These are phyloP conservation scores for Numenius arquata DNA, from an alignment of 2,113 vertebrate species.

Conservation along the genomic window DNA sequence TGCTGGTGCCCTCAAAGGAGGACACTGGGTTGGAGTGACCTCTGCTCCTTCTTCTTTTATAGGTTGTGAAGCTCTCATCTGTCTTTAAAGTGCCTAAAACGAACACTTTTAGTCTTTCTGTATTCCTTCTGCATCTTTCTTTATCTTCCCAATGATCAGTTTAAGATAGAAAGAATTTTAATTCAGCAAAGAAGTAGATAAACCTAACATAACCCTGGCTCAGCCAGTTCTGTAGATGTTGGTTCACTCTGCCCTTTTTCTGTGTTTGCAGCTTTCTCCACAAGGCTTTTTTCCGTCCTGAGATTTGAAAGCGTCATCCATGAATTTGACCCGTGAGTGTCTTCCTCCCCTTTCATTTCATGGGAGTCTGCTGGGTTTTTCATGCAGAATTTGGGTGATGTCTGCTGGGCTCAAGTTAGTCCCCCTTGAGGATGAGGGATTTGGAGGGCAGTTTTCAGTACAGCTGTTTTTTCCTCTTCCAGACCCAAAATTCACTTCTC, in stretches of 20 bases:
- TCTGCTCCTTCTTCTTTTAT: background rate
- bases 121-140: fast-evolving
- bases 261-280: slow-evolving; percentile 87
- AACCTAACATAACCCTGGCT: fast-evolving
- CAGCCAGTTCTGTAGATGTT: fast-evolving
- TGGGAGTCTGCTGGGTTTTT: background rate
- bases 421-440: fast-evolving
- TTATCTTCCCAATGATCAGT: fast-evolving
- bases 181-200: background rate
- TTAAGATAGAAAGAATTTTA: background rate
- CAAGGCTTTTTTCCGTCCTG: slow-evolving; percentile 94
- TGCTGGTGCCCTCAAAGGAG: background rate
- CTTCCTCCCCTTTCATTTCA: background rate
- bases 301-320: slow-evolving; percentile 99
- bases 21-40: fast-evolving
- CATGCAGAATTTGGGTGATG: fast-evolving
- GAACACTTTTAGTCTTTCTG: fast-evolving
- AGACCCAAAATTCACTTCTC: background rate
- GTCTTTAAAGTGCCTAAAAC: background rate
- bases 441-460: background rate
- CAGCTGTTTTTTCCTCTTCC: background rate
- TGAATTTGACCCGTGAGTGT: slow-evolving; percentile 98
- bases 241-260: background rate
- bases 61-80: background rate
- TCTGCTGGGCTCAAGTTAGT: background rate